Evolutionary conservation across 2,888 invertebrate genomes (phyloP).

Genomic region (Conistra vaccinii): DNA sequence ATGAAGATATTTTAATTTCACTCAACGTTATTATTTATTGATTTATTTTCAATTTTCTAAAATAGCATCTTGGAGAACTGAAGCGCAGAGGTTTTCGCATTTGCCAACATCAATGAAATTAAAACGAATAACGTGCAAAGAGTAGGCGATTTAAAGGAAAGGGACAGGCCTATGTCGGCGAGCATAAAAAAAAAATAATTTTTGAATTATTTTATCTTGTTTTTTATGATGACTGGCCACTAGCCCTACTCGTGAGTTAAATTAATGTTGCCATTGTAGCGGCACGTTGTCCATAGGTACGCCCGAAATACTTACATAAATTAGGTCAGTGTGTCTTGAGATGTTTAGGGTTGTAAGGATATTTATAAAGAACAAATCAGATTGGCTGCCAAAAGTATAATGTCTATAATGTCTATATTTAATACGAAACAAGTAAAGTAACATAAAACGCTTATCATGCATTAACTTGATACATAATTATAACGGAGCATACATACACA

Average conservation of each 20-base stretch:
- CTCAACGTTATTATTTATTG: no score
- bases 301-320: not conserved
- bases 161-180: not conserved
- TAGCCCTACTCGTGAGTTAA: not conserved
- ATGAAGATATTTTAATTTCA: no score
- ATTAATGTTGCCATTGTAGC: not conserved
- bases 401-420: no score
- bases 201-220: not conserved
- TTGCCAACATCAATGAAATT: not conserved
- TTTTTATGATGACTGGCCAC: not conserved
- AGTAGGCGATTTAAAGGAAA: not conserved
- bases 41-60: not conserved
- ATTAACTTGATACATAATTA: no score
- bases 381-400: no score
- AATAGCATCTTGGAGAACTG: not conserved
- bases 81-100: not conserved
- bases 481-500: no score
- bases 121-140: not conserved
- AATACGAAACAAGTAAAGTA: no score
- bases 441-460: no score
- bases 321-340: not conserved
- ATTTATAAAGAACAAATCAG: no score
- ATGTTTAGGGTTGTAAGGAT: no score
- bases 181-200: not conserved
- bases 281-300: not conserved